Conservation (phyloP, 2,888 invertebrate species). For the Spodoptera exigua region DNA sequence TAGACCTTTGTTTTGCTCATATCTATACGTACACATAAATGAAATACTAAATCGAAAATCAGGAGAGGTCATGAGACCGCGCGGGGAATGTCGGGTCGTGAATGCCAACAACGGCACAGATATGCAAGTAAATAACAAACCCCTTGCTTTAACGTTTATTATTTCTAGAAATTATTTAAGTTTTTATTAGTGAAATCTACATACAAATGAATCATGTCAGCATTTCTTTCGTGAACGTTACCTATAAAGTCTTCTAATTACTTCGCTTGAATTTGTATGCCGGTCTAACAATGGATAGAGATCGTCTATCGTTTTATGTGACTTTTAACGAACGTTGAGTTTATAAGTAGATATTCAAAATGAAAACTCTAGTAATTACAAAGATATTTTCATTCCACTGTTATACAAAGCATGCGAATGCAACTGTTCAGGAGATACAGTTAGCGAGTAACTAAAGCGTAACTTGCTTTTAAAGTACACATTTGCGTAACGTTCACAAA, state of each 20-base stretch:
- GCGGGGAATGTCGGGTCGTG: conserved; percentile 35
- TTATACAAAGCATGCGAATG: conserved; percentile 7
- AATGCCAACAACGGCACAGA: conserved; percentile 32
- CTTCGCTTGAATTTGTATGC: conserved; percentile 42
- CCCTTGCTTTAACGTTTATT: conserved; percentile 20
- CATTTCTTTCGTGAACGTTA: conserved; percentile 42
- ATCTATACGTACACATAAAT: conserved; percentile 25
- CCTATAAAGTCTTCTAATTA: conserved; percentile 50
- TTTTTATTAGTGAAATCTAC: conserved; percentile 25
- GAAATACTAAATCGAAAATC: conserved; percentile 42
- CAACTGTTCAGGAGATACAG: conserved; percentile 20
- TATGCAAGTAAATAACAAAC: conserved; percentile 38
- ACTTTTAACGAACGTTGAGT: conserved; percentile 30
- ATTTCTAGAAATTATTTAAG: conserved; percentile 33
- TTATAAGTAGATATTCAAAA: conserved; percentile 29
- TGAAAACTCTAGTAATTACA: conserved; percentile 30
- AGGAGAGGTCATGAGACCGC: conserved; percentile 35
- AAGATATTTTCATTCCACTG: conserved; percentile 20
- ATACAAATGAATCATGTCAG: conserved; percentile 47
- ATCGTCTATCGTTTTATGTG: conserved; percentile 47
- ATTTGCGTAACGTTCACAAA: conserved; percentile 12
- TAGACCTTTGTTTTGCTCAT: conserved; percentile 59
- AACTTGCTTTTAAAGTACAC: conserved; percentile 18
- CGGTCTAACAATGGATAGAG: conserved; percentile 31
- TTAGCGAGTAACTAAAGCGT: conserved; percentile 12